A percentile compares a stretch with the other conserved stretches of the same genome.
Evolutionary conservation across 2,888 invertebrate genomes (phyloP).

Genomic region (Lasioglossum leucozonium): DNA sequence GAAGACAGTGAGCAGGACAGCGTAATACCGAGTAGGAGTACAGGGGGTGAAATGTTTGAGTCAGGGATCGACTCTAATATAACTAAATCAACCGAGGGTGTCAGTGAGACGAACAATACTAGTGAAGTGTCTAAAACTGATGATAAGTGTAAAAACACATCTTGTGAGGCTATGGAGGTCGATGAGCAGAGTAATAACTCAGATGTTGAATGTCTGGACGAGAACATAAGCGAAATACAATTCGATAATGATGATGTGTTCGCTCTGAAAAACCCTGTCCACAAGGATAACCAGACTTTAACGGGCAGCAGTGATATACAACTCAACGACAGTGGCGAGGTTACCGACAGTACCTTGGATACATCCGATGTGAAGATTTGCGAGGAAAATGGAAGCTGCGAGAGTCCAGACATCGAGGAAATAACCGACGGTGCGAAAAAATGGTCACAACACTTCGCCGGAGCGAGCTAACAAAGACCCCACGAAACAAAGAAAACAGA

Average conservation of each 20-base stretch:
- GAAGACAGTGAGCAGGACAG: constrained; percentile 72
- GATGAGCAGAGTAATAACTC: constrained; percentile 80
- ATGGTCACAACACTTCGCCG: constrained; percentile 74
- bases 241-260: constrained; percentile 82
- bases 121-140: constrained; percentile 81
- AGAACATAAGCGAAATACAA: constrained; percentile 73
- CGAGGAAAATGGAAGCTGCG: constrained; percentile 82
- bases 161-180: constrained; percentile 79
- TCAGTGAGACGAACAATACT: constrained; percentile 86
- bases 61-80: constrained; percentile 66
- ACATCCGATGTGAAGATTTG: constrained; percentile 77
- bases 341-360: constrained; percentile 71
- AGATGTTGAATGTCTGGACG: constrained; percentile 83
- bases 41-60: constrained; percentile 57
- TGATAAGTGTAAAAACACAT: constrained; percentile 69
- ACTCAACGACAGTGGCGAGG: constrained; percentile 75
- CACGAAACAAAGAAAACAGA: constrained; percentile 78
- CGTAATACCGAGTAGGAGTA: constrained; percentile 63
- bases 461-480: constrained; percentile 70
- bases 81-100: constrained; percentile 77
- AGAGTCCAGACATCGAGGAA: constrained; percentile 83
- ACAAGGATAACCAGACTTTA: constrained; percentile 84
- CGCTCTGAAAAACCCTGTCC: constrained; percentile 55
- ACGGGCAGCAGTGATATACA: constrained; percentile 69
- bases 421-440: constrained; percentile 79